Base-by-base conservation (phyloP, 2,113 vertebrate species). In the Hippocampus abdominalis region DNA sequence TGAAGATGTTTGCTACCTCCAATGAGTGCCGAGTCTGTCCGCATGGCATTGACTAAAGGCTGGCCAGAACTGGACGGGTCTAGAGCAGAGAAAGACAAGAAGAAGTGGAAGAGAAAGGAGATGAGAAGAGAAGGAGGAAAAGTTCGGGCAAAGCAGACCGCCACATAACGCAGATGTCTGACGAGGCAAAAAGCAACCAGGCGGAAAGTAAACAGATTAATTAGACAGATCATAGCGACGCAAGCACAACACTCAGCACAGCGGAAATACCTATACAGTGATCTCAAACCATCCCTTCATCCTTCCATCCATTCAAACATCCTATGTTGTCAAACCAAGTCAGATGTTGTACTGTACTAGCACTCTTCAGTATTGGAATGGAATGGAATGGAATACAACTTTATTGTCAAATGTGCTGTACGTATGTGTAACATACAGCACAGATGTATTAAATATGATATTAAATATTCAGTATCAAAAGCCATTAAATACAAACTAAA, bases 21-120 rank as follows among this genome's bases (percentile, higher is more conserved):
- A 86, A 98, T 96, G 79, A 98, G 87, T 84, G 96, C 96, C 48
- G 95, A 96, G 86, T 96, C 94, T 69, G 88, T 94, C 92, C 80
- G 91, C 84, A 95, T 93, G 81, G 92, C 90, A 91, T 95, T 95
- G 84, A 94, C 89, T 89, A 96, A 88, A 61, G 95, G 95, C 25
- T 96, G 87, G 88, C 93, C 93, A 71, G 94, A 91, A 83, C 94
- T 93, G 78, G 94, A 94, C 81, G 94, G 94, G 94, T 97, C 97
- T 98, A 91, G 60, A 92, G 79, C 64, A 80, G 81, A 77, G 83
- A 71, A 48, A 84, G 64, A 44, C 12, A 18, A 16, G 62, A 44
- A 36, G 27, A 32, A 20, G 40, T 48, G 59, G 69, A 32, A 10
- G 23, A 57, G 6, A 36, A 42, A 13, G 59, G 53, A 32, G 48